phyloP scores from a whole-genome alignment of 2,113 vertebrate genomes.

The Nansenia antarctica region DNA sequence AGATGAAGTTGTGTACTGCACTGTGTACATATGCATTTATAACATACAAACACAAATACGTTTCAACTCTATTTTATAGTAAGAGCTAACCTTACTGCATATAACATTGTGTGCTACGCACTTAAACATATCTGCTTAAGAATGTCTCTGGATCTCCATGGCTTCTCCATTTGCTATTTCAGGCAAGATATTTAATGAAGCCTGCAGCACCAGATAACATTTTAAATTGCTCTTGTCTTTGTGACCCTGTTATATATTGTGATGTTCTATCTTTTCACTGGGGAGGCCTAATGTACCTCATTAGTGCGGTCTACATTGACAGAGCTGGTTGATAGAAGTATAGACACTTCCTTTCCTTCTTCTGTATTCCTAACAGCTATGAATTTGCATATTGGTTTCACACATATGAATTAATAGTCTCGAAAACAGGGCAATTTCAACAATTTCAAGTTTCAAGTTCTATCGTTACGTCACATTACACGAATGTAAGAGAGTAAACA shows the following conservation, averaged over 20 bases:
- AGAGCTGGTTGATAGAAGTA: conserved; percentile 9
- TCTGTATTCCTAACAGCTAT: background rate
- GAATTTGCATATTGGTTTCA: background rate
- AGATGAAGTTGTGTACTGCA: no score
- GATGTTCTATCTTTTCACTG: conserved; percentile 52
- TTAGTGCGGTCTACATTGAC: conserved; percentile 39
- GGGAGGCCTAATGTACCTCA: conserved; percentile 40
- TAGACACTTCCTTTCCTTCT: background rate
- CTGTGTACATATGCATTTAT: no score
- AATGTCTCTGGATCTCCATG: background rate
- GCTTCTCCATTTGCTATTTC: background rate
- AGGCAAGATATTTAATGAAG: background rate
- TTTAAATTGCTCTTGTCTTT: conserved; percentile 24
- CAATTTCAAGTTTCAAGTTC: no score
- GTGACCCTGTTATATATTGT: conserved; percentile 49
- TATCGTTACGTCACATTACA: no score
- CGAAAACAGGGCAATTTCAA: no score
- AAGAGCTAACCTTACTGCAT: no score
- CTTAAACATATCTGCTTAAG: no score
- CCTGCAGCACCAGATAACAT: background rate
- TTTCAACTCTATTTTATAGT: no score
- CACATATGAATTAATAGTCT: no score
- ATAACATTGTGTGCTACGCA: no score
- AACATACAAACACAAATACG: background rate
- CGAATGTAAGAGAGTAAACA: no score